These are phyloP conservation scores for Tinea trinotella DNA, from an alignment of 2,888 invertebrate species.

Conservation along the genomic window DNA sequence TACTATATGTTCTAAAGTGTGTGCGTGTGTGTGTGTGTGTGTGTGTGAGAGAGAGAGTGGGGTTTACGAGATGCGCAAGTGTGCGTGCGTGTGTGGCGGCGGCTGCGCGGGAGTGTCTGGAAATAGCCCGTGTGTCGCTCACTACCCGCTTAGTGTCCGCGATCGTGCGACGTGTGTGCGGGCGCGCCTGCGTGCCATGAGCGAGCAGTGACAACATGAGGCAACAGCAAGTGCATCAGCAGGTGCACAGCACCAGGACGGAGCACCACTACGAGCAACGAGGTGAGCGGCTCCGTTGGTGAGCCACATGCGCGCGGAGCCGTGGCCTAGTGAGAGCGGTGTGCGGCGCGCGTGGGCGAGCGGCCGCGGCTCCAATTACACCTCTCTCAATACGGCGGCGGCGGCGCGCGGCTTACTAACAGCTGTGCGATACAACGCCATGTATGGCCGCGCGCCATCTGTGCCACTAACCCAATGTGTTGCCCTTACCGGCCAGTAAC, in stretches of 20 bases:
- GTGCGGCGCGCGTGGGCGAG: constrained; percentile 19
- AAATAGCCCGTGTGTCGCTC: constrained; percentile 38
- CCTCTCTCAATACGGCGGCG: neutral
- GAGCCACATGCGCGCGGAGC: constrained; percentile 29
- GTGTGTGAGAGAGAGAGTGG: neutral
- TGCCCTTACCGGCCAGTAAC: too few relatives aligned
- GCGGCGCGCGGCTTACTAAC: neutral
- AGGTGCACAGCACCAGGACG: constrained; percentile 62
- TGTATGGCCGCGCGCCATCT: too few relatives aligned
- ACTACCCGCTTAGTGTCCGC: constrained; percentile 92
- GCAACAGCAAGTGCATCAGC: constrained; percentile 33
- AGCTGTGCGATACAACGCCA: neutral
- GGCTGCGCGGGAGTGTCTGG: neutral
- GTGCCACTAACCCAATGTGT: too few relatives aligned
- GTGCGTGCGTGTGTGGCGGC: neutral
- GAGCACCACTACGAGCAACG: constrained; percentile 46
- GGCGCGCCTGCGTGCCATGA: constrained; percentile 68
- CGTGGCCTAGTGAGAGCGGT: constrained; percentile 4
- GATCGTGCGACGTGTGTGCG: constrained; percentile 95
- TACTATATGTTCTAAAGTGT: too few relatives aligned
- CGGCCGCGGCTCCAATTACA: neutral
- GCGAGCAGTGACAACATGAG: constrained; percentile 14
- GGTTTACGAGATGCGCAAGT: too few relatives aligned
- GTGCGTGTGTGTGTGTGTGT: neutral
- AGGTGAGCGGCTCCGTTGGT: constrained; percentile 72